These are phyloP conservation scores for Rhombomys opimus DNA, from an alignment of 2,113 vertebrate species.

Conservation along the genomic window DNA sequence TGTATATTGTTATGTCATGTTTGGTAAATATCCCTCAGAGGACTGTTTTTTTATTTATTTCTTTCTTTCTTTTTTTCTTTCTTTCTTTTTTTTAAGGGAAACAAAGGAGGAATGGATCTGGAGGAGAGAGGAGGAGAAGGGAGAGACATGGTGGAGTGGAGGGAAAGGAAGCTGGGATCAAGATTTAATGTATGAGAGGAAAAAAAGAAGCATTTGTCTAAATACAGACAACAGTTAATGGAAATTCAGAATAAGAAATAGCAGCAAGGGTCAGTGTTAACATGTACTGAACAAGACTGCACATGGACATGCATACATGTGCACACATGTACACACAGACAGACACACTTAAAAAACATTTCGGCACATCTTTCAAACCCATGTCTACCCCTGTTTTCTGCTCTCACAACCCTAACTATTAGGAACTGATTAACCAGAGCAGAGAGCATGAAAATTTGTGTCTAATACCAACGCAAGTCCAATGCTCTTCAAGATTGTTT, in stretches of 20 bases:
- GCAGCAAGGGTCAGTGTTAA: neutral
- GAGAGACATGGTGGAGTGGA: neutral
- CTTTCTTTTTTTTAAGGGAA: neutral
- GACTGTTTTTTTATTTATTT: neutral
- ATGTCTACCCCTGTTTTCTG: neutral
- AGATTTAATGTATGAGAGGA: neutral
- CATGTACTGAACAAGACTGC: neutral
- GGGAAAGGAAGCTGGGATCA: neutral
- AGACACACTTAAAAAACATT: neutral
- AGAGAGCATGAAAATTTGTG: neutral
- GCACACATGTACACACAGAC: neutral
- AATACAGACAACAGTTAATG: neutral
- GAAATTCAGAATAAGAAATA: neutral
- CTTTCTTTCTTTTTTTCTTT: neutral
- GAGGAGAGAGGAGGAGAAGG: neutral
- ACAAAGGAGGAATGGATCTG: neutral
- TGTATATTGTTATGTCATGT: neutral
- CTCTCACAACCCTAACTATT: neutral
- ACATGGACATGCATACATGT: neutral
- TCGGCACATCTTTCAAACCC: neutral
- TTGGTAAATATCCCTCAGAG: neutral
- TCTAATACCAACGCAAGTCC: neutral
- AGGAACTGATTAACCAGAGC: constrained; percentile 15
- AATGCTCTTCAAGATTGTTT: neutral
- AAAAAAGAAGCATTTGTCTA: neutral